Evolutionary conservation across 2,797 vertebrate species (phyloP).

Genomic region (Micromesistius poutassou): DNA sequence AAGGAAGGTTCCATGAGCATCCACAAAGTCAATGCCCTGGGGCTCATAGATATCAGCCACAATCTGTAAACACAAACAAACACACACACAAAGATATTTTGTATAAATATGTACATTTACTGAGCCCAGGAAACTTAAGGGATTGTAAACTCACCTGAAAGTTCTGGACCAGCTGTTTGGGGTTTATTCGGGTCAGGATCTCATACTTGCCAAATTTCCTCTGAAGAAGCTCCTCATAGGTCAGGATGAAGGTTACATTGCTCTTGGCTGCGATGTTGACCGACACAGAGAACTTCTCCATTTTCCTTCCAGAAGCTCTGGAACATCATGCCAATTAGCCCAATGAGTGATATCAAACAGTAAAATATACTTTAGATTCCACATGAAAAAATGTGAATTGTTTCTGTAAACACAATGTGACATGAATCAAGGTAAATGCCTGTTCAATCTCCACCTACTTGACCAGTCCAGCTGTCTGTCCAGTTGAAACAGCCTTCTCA

Average conservation of each 20-base stretch:
- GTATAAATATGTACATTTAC: neutral
- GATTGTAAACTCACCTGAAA: slow-evolving; percentile 74
- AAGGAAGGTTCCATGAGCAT: slow-evolving; percentile 80
- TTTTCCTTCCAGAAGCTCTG: slow-evolving; percentile 86
- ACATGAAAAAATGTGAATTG: neutral
- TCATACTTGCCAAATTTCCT: slow-evolving; percentile 82
- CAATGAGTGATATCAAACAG: neutral
- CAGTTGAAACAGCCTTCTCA: slow-evolving; percentile 80
- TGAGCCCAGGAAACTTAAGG: neutral
- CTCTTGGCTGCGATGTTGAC: slow-evolving; percentile 82
- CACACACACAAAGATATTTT: slow-evolving; percentile 2
- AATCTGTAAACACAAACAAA: slow-evolving; percentile 69
- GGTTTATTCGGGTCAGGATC: slow-evolving; percentile 83
- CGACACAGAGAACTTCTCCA: slow-evolving; percentile 89
- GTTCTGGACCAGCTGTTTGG: slow-evolving; percentile 80
- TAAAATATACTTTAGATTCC: too few relatives aligned
- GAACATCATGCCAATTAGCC: slow-evolving; percentile 13
- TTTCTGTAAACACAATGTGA: neutral
- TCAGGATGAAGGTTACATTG: slow-evolving; percentile 82
- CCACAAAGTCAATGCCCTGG: slow-evolving; percentile 79
- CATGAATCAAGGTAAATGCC: neutral
- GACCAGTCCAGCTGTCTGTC: slow-evolving; percentile 85
- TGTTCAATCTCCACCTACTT: slow-evolving; percentile 66
- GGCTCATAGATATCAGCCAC: slow-evolving; percentile 83
- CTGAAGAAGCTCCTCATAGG: slow-evolving; percentile 89